phyloP scores from a whole-genome alignment of 2,888 invertebrate genomes.

The Platycheirus albimanus region DNA sequence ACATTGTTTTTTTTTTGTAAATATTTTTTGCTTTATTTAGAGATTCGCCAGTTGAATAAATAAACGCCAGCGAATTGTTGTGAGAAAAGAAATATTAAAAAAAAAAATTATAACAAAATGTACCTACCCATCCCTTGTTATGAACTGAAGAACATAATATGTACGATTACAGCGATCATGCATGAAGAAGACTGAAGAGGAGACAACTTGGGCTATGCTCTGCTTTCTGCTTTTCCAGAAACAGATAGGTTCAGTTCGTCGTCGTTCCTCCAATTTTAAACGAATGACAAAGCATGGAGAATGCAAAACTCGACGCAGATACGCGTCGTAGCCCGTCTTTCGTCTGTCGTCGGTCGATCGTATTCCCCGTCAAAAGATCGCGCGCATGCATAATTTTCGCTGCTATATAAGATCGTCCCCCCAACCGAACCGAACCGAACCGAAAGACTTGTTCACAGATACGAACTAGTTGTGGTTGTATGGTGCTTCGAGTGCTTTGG shows the following conservation, averaged over 20 bases:
- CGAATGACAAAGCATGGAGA: slow-evolving; percentile 57
- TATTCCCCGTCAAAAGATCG: too few relatives aligned
- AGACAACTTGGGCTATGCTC: slow-evolving; percentile 44
- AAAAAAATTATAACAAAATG: slow-evolving; percentile 23
- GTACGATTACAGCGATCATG: slow-evolving; percentile 57
- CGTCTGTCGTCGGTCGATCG: not conserved
- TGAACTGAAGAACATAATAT: too few relatives aligned
- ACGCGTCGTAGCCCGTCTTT: not conserved
- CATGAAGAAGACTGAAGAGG: slow-evolving; percentile 51
- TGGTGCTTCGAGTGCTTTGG: not conserved
- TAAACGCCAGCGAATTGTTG: slow-evolving; percentile 34
- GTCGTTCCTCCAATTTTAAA: too few relatives aligned
- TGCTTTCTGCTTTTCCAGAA: slow-evolving; percentile 63
- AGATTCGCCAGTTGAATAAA: slow-evolving; percentile 64
- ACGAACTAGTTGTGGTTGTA: slow-evolving; percentile 10
- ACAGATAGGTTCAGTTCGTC: slow-evolving; percentile 30
- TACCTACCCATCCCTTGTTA: slow-evolving; percentile 55
- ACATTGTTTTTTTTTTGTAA: slow-evolving; percentile 46
- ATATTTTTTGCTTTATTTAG: slow-evolving; percentile 52
- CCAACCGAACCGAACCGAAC: not conserved
- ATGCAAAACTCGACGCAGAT: slow-evolving; percentile 33
- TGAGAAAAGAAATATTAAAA: slow-evolving; percentile 12
- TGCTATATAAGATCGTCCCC: slow-evolving; percentile 16
- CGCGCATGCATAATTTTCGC: slow-evolving; percentile 57
- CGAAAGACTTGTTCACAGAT: too few relatives aligned